A percentile compares a stretch with the other conserved stretches of the same genome.
Conservation (phyloP, 2,797 vertebrate species). For the Danio albolineatus region DNA sequence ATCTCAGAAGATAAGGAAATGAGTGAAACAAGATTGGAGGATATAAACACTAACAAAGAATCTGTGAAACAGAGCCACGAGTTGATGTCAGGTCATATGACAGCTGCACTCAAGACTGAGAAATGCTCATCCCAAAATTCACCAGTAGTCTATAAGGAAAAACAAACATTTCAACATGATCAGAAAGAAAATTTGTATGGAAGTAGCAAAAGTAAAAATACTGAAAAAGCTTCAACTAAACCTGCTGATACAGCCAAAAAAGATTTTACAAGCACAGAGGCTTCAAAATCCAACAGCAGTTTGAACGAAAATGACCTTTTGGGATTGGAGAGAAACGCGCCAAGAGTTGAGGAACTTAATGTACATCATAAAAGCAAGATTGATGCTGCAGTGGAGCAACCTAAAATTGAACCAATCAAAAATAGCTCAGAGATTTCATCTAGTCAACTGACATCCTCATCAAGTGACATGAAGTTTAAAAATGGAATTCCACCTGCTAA, state of each 20-base stretch:
- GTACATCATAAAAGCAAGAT: conserved; percentile 21
- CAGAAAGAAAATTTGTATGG: conserved; percentile 26
- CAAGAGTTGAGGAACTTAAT: conserved; percentile 15
- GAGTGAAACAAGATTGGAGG: not conserved
- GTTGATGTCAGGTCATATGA: conserved; percentile 13
- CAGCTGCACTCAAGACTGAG: conserved; percentile 21
- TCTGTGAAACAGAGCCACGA: not conserved
- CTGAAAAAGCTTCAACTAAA: conserved; percentile 25
- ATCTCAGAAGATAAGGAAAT: conserved; percentile 18
- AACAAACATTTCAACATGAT: conserved; percentile 14
- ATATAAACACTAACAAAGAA: not conserved
- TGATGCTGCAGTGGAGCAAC: conserved; percentile 22
- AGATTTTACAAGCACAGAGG: not conserved
- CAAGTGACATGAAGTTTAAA: conserved; percentile 24
- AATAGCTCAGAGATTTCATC: conserved; percentile 12
- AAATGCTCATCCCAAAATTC: not conserved
- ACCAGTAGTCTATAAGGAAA: conserved; percentile 18
- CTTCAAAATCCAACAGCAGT: not conserved
- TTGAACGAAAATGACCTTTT: conserved; percentile 12
- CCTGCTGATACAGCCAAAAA: conserved; percentile 13
- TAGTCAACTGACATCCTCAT: conserved; percentile 43
- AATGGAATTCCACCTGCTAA: conserved; percentile 28
- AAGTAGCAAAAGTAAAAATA: not conserved
- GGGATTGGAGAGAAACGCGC: conserved; percentile 11
- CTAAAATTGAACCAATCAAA: conserved; percentile 35